Conservation (phyloP, 2,797 vertebrate species). For the Microhierax caerulescens region DNA sequence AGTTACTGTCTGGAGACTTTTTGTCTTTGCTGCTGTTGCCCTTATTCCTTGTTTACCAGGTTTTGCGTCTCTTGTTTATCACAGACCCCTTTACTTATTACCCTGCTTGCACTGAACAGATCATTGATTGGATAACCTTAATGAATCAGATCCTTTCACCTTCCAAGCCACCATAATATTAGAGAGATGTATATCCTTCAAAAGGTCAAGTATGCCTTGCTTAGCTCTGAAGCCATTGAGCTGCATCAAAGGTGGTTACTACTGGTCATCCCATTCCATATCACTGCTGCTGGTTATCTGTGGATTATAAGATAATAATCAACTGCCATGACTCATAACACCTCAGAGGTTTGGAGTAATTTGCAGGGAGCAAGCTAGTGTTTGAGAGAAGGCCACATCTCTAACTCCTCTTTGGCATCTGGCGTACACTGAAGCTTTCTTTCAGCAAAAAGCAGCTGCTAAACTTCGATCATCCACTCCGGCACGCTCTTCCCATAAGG, state of each 20-base stretch:
- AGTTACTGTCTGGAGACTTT: neutral
- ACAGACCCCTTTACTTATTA: neutral
- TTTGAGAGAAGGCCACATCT: neutral
- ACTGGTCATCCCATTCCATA: neutral
- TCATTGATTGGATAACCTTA: neutral
- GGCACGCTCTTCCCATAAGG: neutral
- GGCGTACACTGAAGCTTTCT: neutral
- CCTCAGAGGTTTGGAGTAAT: neutral
- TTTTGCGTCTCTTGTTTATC: neutral
- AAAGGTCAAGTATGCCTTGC: neutral
- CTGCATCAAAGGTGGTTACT: neutral
- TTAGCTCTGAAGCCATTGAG: neutral
- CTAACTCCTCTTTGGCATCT: neutral
- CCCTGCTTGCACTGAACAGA: neutral
- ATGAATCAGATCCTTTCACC: neutral
- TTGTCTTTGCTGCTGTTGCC: neutral
- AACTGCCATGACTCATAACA: neutral
- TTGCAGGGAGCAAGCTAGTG: neutral
- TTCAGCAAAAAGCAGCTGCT: neutral
- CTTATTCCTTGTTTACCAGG: neutral
- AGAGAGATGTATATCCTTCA: neutral
- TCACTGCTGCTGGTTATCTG: neutral
- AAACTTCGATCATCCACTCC: neutral
- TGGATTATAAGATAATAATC: neutral
- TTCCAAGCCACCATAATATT: neutral